Evolutionary conservation across 2,888 invertebrate genomes (phyloP).

Genomic region (Andricus quercusramuli): DNA sequence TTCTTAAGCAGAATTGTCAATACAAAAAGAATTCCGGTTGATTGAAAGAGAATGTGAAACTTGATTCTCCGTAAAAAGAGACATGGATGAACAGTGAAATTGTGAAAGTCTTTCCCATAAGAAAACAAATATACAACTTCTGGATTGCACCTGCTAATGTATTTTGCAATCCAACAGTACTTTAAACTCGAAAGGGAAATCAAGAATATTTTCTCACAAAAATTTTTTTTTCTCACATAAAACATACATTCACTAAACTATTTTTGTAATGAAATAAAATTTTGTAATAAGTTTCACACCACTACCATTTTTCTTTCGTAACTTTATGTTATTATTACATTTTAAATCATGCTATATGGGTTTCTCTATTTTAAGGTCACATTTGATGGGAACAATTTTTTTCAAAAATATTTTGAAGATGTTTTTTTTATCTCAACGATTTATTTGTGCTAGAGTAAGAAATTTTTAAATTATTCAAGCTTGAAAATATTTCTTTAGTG

Average conservation of each 20-base stretch:
- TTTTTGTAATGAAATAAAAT: too few relatives aligned
- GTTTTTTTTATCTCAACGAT: too few relatives aligned
- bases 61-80: constrained; percentile 27
- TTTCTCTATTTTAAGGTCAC: too few relatives aligned
- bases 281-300: too few relatives aligned
- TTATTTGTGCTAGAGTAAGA: too few relatives aligned
- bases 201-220: not conserved
- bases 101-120: constrained; percentile 40
- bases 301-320: too few relatives aligned
- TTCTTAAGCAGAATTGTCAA: not conserved
- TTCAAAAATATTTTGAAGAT: too few relatives aligned
- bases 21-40: constrained; percentile 5
- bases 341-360: not conserved
- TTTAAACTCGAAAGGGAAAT: constrained; percentile 22
- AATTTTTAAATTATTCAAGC: too few relatives aligned
- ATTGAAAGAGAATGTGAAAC: constrained; percentile 37
- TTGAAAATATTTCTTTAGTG: too few relatives aligned
- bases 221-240: not conserved
- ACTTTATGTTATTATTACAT: too few relatives aligned
- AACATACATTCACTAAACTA: not conserved
- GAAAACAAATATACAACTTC: not conserved
- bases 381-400: too few relatives aligned
- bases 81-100: constrained; percentile 35
- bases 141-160: constrained; percentile 8
- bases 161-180: not conserved